Evolutionary conservation across 1,140 invertebrate genomes (phyloP), one percentile per base, ranked within the genome.

Genomic region (Oreohelix idahoensis): DNA sequence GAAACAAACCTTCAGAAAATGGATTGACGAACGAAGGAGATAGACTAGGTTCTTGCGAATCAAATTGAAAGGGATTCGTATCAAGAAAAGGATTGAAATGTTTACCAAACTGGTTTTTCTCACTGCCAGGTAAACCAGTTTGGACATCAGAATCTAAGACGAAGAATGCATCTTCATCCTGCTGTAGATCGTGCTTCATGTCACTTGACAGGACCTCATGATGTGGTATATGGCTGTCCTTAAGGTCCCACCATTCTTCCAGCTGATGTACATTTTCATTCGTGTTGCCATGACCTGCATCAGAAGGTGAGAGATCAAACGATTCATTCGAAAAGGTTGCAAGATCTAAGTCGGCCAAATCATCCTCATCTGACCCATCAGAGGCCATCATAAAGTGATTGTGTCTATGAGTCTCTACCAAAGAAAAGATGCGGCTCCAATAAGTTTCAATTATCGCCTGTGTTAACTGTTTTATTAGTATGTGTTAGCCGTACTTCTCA

Each of bases 261-360:
- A 38, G 2, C 5, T n/a, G 2, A 8, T n/a, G 29, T 38, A 11
- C 11, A 32, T 23, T 45, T 42, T 74, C 20, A 26, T 32, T 8
- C 11, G 23, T 36, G 8, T 39, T 10, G 10, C 26, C 71, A 42
- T 36, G 20, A 71, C 69, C 42, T 79, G 75, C 20, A 58, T 73
- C 17, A 73, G 38, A 2, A 79, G 79, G 23, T 79, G 76, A 36
- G 85, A 83, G 5, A 51, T 71, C 0, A 86, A 2, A 4, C 20
- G 29, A 20, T 66, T 51, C 42, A 51, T 69, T 15, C 35, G 77
- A 77, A 82, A 88, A 88, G 49, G 74, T 76, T 29, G 73, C 51
- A 17, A 36, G 49, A 17, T 86, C 85, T 42, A 79, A 71, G 26
- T 88, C 87, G 20, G 85, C 85, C 1, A 88, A 83, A 51, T 87